Base-by-base conservation (phyloP, 2,888 invertebrate genomes). In the Chymomyza amoena region DNA sequence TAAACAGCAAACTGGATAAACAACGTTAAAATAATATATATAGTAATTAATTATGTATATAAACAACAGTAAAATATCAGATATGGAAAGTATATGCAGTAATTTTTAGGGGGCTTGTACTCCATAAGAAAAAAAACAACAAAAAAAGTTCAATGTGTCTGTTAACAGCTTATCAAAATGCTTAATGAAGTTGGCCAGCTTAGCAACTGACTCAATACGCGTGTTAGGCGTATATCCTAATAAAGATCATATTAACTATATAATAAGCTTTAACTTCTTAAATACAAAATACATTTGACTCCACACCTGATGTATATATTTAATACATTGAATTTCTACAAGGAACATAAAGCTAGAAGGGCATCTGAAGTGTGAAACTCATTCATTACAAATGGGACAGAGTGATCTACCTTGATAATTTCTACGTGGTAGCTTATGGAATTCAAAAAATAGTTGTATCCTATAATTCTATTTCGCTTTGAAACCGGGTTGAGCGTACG, bases 51-150 rank as follows among this genome's bases (percentile, higher is more conserved):
- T n/a, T 68, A 59, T 56, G 50, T 61, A 64, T 20, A 64, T 57
- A 6, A 62, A 63, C 6, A 36, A 25, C 39, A 54, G 52, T 10
- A 25, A 54, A 54, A 4, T 54, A 66, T 32, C 28, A 60, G 50
- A 18, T 39, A 39, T 66, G 45, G 18, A 16, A 45, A 61, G 52
- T 61, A 18, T n/a, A 61, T 20, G 51, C 15, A 16, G 51, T 50
- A 4, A 54, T 56, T n/a, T 81, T 84, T 80, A 75, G 85, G 88
- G 87, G 86, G 86, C 88, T 87, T 81, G 86, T 54, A 20, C 54
- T 28, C 63, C 60, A 52, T n/a, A 51, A 13, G 5, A 1, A 15
- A 51, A 51, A 54, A 16, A 18, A 54, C 76, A 78, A 67, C 77
- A 51, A 28, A 66, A 81, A 78, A 75, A 77, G 75, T 73, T 80